Base-by-base conservation (phyloP, 2,888 invertebrate species). In the Drosophila imparisetae region DNA sequence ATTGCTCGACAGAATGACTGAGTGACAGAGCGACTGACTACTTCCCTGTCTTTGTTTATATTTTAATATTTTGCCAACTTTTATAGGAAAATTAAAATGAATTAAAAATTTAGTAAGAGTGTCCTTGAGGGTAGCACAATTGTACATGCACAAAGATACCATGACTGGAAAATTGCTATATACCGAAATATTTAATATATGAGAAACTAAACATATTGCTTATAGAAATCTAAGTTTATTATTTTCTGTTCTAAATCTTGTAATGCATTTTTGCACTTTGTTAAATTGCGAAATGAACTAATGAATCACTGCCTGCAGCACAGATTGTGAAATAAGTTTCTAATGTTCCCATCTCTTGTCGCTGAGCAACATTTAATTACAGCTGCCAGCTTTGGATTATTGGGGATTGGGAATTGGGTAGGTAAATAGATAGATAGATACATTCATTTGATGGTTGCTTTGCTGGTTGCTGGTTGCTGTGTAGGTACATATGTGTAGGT, bases 311-410 rank as follows among this genome's bases (percentile, higher is more conserved):
- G 30, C 61, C 38, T n/a, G 29, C 30, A 18, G 48, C n/a, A 54
- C 15, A 36, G 60, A 49, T 49, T 61, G 57, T 27, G 58, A 54
- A 78, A 65, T 61, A 34, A 50, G 78, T 65, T 72, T 45, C 45
- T 15, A 66, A 59, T 42, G 53, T 59, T 62, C 29, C 40, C 36
- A 59, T 36, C 53, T 58, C 27, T 27, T 50, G 50, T 30, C 15
- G 57, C 40, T 27, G 36, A 27, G 8, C 32, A 74, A 42, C 57
- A 79, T 67, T 74, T 67, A 76, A 77, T 79, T 60, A 63, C 60
- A 65, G 80, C 75, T 64, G 76, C 58, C 76, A 66, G 62, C 76
- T 69, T 60, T 50, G 49, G 75, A 58, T 75, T 64, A 62, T 66
- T 65, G 64, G 61, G 61, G 18, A 58, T 59, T 59, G 45, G 52